Evolutionary conservation across 1,140 invertebrate species (phyloP).

Genomic region (Heliconius nattereri): DNA sequence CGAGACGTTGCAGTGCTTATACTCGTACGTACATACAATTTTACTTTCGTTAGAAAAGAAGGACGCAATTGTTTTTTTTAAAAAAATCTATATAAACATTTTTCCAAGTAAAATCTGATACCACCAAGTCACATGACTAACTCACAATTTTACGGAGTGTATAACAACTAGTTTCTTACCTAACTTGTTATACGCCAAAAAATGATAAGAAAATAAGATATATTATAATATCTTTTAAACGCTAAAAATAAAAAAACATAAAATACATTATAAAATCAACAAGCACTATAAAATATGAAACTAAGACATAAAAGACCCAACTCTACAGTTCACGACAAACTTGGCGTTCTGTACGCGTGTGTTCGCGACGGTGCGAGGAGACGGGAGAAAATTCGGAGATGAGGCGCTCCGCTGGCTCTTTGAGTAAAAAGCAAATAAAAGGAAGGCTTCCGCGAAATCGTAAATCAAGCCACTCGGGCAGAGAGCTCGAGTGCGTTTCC

Average conservation of each 20-base stretch:
- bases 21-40: too few relatives aligned
- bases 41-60: too few relatives aligned
- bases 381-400: constrained; percentile 36
- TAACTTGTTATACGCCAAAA: too few relatives aligned
- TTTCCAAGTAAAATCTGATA: too few relatives aligned
- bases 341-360: not conserved
- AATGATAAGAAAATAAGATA: too few relatives aligned
- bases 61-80: too few relatives aligned
- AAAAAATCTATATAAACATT: too few relatives aligned
- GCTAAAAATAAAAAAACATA: too few relatives aligned
- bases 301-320: not conserved
- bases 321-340: not conserved
- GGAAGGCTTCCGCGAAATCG: constrained; percentile 62
- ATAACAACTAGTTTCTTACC: too few relatives aligned
- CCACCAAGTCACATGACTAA: too few relatives aligned
- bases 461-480: constrained; percentile 64
- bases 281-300: not conserved
- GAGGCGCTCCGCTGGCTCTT: constrained; percentile 50
- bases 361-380: constrained; percentile 17
- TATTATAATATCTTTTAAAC: not conserved
- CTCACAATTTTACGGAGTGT: too few relatives aligned
- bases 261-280: not conserved
- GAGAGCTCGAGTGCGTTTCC: constrained; percentile 37
- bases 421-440: constrained; percentile 68
- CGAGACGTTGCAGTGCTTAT: too few relatives aligned